A percentile compares a stretch with the other conserved stretches of the same genome.
phyloP scores from a whole-genome alignment of 2,797 vertebrate species.

The Atherinosoma microstoma region DNA sequence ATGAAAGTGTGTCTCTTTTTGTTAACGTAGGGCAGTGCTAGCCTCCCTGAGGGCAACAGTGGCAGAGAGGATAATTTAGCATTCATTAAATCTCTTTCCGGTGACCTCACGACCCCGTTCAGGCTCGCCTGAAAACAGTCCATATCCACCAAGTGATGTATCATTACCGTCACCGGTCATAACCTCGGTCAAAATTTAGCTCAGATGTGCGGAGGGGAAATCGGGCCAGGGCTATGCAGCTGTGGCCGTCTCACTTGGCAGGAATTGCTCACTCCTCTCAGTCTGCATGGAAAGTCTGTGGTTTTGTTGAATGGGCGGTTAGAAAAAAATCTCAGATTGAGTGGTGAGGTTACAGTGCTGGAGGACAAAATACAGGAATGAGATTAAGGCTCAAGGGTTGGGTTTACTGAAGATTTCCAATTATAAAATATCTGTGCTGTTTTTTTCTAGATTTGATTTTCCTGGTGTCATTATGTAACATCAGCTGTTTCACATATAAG shows the following conservation, averaged over 20 bases:
- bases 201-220: constrained; percentile 52
- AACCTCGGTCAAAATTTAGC: constrained; percentile 49
- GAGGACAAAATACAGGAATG: background rate
- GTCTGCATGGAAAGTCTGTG: constrained; percentile 30
- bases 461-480: background rate
- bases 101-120: constrained; percentile 45
- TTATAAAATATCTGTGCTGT: constrained; percentile 4
- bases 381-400: background rate
- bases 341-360: constrained; percentile 29
- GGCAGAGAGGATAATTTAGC: constrained; percentile 58
- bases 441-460: background rate
- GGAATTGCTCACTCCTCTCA: constrained; percentile 26
- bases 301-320: constrained; percentile 22
- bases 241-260: constrained; percentile 57
- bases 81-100: constrained; percentile 55
- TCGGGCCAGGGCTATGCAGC: constrained; percentile 47
- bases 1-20: constrained; percentile 12
- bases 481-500: too few species aligned
- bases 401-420: constrained; percentile 1
- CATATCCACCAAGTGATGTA: constrained; percentile 54
- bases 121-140: constrained; percentile 46
- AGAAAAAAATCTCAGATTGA: constrained; percentile 25
- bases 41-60: constrained; percentile 38
- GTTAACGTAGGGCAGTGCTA: constrained; percentile 9
- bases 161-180: constrained; percentile 51